Conservation (phyloP, 2,797 vertebrate genomes). For the Chelidonichthys spinosus region DNA sequence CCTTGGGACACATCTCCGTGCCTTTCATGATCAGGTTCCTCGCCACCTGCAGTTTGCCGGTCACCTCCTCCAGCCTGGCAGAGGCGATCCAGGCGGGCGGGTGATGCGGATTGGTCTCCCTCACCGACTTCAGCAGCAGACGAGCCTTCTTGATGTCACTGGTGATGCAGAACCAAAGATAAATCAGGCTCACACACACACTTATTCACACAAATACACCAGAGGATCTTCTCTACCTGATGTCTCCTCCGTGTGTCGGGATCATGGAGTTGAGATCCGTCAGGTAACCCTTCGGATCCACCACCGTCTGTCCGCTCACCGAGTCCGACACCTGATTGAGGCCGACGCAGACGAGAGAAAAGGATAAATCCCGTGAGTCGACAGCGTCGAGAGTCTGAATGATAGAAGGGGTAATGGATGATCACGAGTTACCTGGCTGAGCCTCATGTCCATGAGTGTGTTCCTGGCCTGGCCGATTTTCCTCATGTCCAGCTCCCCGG, state of each 20-base stretch:
- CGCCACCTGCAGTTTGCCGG: conserved; percentile 96
- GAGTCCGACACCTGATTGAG: conserved; percentile 94
- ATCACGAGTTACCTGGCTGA: conserved; percentile 91
- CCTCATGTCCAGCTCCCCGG: conserved; percentile 98
- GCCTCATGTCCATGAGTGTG: conserved; percentile 99
- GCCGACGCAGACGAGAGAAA: not conserved
- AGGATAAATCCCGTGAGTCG: not conserved
- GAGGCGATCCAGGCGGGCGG: conserved; percentile 99
- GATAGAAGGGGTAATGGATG: not conserved
- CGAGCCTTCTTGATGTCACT: conserved; percentile 99
- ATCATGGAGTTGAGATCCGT: conserved; percentile 99
- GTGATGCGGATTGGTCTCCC: conserved; percentile 98
- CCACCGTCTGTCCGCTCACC: conserved; percentile 97
- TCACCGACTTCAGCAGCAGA: conserved; percentile 95
- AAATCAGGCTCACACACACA: conserved; percentile 13
- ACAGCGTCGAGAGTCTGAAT: not conserved
- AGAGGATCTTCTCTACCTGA: conserved; percentile 85
- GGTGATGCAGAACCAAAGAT: conserved; percentile 13
- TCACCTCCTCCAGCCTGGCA: conserved; percentile 96
- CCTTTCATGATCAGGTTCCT: conserved; percentile 99
- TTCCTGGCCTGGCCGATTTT: conserved; percentile 99
- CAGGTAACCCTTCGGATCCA: conserved; percentile 97
- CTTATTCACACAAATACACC: not conserved
- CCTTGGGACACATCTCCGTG: conserved; percentile 99
- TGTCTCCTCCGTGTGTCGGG: conserved; percentile 97